Evolutionary conservation across 2,888 invertebrate species (phyloP).

Genomic region (Megaustenia siamemsis): DNA sequence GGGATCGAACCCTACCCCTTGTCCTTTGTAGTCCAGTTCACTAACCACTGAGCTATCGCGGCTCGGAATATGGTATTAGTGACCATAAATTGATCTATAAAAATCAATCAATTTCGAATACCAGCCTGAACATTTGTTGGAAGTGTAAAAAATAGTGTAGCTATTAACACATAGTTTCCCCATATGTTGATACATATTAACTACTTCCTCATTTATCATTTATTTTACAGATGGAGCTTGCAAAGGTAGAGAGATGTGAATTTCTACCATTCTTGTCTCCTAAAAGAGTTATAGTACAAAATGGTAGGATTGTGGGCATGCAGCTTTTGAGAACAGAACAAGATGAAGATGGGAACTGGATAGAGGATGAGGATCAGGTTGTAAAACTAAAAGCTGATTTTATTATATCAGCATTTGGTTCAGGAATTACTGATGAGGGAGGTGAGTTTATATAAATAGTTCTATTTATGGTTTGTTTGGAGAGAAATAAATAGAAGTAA

Average conservation of each 20-base stretch:
- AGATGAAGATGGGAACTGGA: slow-evolving; percentile 91
- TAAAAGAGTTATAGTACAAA: slow-evolving; percentile 85
- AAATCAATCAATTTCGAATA: too few relatives aligned
- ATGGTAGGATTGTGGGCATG: slow-evolving; percentile 87
- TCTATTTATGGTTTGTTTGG: neutral
- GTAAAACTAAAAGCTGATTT: slow-evolving; percentile 92
- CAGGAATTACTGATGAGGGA: slow-evolving; percentile 88
- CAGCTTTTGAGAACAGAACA: slow-evolving; percentile 93
- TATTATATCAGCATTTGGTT: slow-evolving; percentile 98
- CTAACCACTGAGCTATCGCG: too few relatives aligned
- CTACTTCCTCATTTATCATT: too few relatives aligned
- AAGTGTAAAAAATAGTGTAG: too few relatives aligned
- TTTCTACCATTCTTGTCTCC: slow-evolving; percentile 96
- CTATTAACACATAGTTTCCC: too few relatives aligned
- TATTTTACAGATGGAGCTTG: slow-evolving; percentile 88
- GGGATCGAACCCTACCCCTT: too few relatives aligned
- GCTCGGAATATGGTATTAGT: too few relatives aligned
- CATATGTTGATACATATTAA: too few relatives aligned
- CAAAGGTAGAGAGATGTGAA: slow-evolving; percentile 97
- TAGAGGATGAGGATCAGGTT: slow-evolving; percentile 92
- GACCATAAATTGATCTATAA: too few relatives aligned
- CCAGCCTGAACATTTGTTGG: too few relatives aligned
- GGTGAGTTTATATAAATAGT: slow-evolving; percentile 82
- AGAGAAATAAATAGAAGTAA: slow-evolving; percentile 7
- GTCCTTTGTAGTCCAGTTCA: too few relatives aligned